Evolutionary conservation across 1,140 invertebrate genomes (phyloP), one percentile per base, ranked within the genome.

Genomic region (Nebria ingens): DNA sequence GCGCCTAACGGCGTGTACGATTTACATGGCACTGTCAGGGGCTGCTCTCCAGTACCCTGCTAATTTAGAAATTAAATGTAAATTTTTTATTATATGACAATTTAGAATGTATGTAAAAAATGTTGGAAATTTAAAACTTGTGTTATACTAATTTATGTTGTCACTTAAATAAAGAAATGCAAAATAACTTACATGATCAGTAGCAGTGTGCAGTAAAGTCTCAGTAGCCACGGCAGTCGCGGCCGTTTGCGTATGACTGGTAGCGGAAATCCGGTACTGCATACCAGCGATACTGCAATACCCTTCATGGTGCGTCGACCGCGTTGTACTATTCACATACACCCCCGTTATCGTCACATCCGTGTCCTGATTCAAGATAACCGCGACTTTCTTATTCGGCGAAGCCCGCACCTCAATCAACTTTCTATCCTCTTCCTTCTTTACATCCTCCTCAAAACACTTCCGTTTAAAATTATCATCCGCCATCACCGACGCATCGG

Each of bases 311-410:
- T 80, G 85, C 60, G 79, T 87, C 45, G 75, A 87, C 68, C 72
- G 77, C 56, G 81, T 89, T 71, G 82, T 83, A 56, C 77, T 76
- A 68, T 85, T 85, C 38, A 85, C 82, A 64, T 85, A 86, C 52
- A 90, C 86, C 19, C 86, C 86, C 1, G 88, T 90, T 56, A 90
- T 89, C 45, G 88, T 91, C 0, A 91, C 86, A 61, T 90, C 88
- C 0, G 88, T 87, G 61, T 90, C 87, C 68, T 89, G 86, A 64
- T 86, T 86, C 6, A 89, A 77, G 61, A 89, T 86, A 15, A 84
- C 78, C 64, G 79, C 71, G 23, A 78, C 73, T 73, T 85, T 77
- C 62, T 79, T 79, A 21, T 76, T 77, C 20, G 75, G 69, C 15
- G 76, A 71, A 2, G 74, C 65, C 19, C 73, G 65, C 29, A 73